Evolutionary conservation across 2,888 invertebrate species (phyloP), one percentile per base, ranked within the genome.

Genomic region (Dynastes grantii): DNA sequence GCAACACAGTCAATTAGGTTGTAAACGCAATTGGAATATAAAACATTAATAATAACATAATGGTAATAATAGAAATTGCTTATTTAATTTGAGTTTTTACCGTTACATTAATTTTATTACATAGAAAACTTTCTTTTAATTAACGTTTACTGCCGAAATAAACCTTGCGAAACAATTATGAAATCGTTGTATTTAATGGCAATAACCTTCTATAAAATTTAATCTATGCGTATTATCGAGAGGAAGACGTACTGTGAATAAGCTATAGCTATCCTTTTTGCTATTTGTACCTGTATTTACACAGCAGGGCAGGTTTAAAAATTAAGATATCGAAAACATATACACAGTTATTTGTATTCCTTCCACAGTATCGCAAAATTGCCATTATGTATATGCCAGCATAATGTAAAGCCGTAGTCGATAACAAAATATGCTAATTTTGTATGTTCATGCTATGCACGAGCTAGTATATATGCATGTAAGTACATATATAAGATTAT

Each of bases 401-500:
- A 8, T 58, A 58, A 58, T 22, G 55, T 58, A 8, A 58, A 22
- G 55, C 55, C 3, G 55, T 58, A 6, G 22, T 22, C 55, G 55
- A 58, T 58, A 58, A 58, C 55, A 58, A 58, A 58, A 16, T 58
- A 58, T 58, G 55, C 22, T 63, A 63, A 63, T 63, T 63, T 63
- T 63, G 27, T 63, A 63, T 63, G 22, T 51, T n/a, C 51, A 27
- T 68, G 49, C 51, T 27, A 29, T 29, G 27, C 51, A 51, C 51
- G 11, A 13, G 40, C 40, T 45, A 27, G 68, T 27, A 68, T 51
- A 16, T 16, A 40, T 40, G n/a, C 55, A 4, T 55, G 16, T 65
- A 40, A 16, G 65, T 65, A 65, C 37, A 22, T 51, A 40, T 51
- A 68, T 68, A 51, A 51, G 51, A 68, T 68, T 68, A 51, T 51